Percentiles rank a stretch among this genome's conserved stretches.
Conservation (phyloP, 2,113 vertebrate genomes). For the Camelus dromedarius region DNA sequence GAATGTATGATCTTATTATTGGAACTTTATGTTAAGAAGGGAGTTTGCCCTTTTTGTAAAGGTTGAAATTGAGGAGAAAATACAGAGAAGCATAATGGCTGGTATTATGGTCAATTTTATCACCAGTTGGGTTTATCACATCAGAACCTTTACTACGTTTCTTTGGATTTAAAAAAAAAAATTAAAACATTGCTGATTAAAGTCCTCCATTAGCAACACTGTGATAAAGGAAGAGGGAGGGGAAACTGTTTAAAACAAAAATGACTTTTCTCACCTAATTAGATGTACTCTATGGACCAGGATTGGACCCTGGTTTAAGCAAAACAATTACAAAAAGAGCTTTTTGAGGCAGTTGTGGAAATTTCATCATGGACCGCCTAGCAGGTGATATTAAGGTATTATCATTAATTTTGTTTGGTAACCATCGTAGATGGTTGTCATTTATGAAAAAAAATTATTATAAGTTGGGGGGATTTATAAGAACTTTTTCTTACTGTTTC, state of each 20-base stretch:
- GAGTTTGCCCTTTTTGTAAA: constrained; percentile 22
- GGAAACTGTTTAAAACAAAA: background rate
- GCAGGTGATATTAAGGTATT: constrained; percentile 17
- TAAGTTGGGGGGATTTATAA: background rate
- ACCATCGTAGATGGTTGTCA: background rate
- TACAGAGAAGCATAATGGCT: background rate
- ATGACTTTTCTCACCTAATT: background rate
- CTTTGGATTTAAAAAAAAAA: background rate
- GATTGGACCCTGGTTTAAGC: background rate
- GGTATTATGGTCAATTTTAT: background rate
- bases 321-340: background rate
- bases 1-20: background rate
- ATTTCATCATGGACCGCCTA: background rate
- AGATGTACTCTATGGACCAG: background rate
- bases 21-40: background rate
- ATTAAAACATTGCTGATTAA: background rate
- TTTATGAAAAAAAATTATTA: background rate
- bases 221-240: background rate
- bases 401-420: constrained; percentile 50
- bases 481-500: constrained; percentile 15
- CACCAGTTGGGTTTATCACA: background rate
- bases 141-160: background rate
- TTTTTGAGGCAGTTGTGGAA: background rate
- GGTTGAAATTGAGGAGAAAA: background rate
- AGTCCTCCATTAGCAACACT: background rate